Evolutionary conservation across 2,797 vertebrate genomes (phyloP).

Genomic region (Acanthornis magna): DNA sequence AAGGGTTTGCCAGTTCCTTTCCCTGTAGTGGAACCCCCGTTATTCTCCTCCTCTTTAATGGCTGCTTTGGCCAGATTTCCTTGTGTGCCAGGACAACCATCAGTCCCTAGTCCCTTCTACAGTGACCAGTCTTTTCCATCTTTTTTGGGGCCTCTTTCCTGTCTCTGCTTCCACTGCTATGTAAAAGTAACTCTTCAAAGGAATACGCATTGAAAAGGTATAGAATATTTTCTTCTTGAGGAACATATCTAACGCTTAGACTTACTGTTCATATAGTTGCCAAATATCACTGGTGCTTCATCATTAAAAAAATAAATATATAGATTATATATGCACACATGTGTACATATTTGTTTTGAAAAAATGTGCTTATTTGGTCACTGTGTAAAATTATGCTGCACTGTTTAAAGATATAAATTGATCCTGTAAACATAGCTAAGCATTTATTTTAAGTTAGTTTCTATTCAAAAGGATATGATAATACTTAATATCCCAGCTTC

Average conservation of each 20-base stretch:
- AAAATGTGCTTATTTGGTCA: background rate
- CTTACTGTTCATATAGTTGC: background rate
- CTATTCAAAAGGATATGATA: background rate
- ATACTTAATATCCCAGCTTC: background rate
- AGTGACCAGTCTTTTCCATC: background rate
- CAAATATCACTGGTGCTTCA: background rate
- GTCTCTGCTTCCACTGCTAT: background rate
- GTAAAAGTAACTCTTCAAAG: background rate
- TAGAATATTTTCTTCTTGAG: background rate
- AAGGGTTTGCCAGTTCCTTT: background rate
- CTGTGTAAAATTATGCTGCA: background rate
- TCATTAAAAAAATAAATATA: background rate
- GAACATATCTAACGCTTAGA: background rate
- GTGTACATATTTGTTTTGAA: background rate
- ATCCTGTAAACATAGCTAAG: background rate
- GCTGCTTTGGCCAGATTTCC: background rate
- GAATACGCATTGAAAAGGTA: background rate
- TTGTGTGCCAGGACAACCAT: background rate
- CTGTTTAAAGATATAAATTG: background rate
- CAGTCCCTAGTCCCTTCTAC: background rate
- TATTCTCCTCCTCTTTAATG: background rate
- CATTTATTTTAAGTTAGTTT: background rate
- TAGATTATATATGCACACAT: accelerated
- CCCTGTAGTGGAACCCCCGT: accelerated
- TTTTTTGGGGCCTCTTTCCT: background rate